These are phyloP conservation scores for Procambarus clarkii DNA, from an alignment of 1,140 invertebrate genomes.

Conservation along the genomic window DNA sequence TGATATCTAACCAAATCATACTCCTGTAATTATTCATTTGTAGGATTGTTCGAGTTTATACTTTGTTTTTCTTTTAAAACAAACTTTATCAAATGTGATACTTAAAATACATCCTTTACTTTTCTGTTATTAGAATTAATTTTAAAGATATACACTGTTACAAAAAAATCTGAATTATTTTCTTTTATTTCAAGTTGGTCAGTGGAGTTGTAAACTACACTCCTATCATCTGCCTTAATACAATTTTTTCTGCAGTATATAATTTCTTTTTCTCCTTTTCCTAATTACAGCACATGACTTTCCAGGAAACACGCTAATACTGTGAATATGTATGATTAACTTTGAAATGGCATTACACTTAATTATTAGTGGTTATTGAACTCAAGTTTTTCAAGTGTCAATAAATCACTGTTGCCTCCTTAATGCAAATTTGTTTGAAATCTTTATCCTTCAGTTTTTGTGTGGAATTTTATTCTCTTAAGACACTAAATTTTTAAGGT, in stretches of 20 bases:
- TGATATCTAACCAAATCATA: background rate
- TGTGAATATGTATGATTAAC: background rate
- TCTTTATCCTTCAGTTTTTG: background rate
- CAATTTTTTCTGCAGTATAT: background rate
- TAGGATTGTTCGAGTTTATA: background rate
- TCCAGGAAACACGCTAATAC: background rate
- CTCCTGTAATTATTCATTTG: background rate
- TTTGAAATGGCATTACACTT: background rate
- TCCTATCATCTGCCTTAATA: background rate
- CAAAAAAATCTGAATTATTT: too few species aligned
- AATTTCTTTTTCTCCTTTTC: background rate
- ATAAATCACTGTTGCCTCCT: slow-evolving; percentile 5
- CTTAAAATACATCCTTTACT: background rate
- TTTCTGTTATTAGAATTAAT: background rate
- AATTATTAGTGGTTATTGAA: background rate
- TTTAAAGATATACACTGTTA: background rate
- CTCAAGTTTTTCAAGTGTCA: background rate
- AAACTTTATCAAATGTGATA: background rate
- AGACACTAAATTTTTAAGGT: too few species aligned
- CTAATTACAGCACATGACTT: background rate
- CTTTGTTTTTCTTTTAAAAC: background rate
- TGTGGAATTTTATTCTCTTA: too few species aligned
- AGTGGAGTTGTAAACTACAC: too few species aligned
- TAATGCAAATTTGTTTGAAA: background rate
- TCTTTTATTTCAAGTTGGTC: too few species aligned